Evolutionary conservation across 2,888 invertebrate species (phyloP).

Genomic region (Dryococelus australis): DNA sequence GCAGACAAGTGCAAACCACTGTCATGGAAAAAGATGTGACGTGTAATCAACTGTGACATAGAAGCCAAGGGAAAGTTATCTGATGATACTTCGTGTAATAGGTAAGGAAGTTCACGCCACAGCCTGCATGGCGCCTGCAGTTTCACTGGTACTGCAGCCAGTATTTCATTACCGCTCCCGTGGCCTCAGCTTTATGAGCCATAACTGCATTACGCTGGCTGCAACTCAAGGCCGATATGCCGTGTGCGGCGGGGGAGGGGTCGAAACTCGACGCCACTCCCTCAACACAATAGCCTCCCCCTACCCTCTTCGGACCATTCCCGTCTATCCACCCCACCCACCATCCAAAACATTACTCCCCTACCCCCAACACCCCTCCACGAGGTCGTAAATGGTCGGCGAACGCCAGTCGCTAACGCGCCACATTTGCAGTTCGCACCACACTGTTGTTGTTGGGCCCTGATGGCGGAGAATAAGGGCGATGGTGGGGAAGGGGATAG

Average conservation of each 20-base stretch:
- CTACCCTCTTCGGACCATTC: not conserved
- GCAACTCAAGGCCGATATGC: slow-evolving; percentile 6
- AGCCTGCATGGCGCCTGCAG: not conserved
- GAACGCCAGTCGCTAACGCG: not conserved
- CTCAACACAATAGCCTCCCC: not conserved
- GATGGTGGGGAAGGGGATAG: not conserved
- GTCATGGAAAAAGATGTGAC: too few relatives aligned
- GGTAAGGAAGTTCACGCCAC: too few relatives aligned
- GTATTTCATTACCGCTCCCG: not conserved
- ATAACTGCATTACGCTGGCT: not conserved
- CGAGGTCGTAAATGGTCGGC: not conserved
- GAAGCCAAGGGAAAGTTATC: too few relatives aligned
- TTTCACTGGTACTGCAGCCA: not conserved
- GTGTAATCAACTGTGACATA: too few relatives aligned
- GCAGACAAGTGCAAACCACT: too few relatives aligned
- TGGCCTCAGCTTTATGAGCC: not conserved
- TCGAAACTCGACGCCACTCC: not conserved
- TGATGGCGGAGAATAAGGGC: not conserved
- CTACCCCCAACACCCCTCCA: not conserved
- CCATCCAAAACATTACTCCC: not conserved
- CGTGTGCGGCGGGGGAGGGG: not conserved
- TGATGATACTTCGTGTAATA: too few relatives aligned
- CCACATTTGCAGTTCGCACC: slow-evolving; percentile 9
- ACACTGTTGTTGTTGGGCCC: not conserved
- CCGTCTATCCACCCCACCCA: not conserved